phyloP scores from a whole-genome alignment of 2,113 vertebrate species.

The Crotophaga sulcirostris region DNA sequence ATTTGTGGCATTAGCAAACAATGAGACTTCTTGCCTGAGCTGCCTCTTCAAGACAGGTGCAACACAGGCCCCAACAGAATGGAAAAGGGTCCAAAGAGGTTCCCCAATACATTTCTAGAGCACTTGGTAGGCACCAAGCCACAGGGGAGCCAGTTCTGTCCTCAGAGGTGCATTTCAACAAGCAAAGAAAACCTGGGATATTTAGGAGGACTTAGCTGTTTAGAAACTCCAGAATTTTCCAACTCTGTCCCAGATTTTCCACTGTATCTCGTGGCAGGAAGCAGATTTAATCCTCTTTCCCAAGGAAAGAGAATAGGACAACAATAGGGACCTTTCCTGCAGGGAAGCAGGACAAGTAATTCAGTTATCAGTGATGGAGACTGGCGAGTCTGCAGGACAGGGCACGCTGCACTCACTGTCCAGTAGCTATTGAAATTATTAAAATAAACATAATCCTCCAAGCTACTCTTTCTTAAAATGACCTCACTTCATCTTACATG shows the following conservation, averaged over 20 bases:
- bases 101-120: background rate
- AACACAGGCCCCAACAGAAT: background rate
- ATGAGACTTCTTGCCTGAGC: background rate
- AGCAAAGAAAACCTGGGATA: background rate
- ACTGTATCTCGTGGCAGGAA: background rate
- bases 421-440: background rate
- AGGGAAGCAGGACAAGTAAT: background rate
- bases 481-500: background rate
- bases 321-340: background rate
- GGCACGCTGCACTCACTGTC: background rate
- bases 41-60: background rate
- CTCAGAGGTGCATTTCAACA: background rate
- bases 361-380: background rate
- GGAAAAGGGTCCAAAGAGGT: background rate
- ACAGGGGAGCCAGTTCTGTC: background rate
- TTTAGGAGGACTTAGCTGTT: background rate
- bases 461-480: background rate
- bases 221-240: background rate
- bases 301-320: background rate
- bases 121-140: background rate
- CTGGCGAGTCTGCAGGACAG: background rate
- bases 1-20: background rate
- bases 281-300: background rate
- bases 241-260: background rate
- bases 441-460: background rate